Conservation (phyloP, 2,113 vertebrate species). For the Pteruthius melanotis region DNA sequence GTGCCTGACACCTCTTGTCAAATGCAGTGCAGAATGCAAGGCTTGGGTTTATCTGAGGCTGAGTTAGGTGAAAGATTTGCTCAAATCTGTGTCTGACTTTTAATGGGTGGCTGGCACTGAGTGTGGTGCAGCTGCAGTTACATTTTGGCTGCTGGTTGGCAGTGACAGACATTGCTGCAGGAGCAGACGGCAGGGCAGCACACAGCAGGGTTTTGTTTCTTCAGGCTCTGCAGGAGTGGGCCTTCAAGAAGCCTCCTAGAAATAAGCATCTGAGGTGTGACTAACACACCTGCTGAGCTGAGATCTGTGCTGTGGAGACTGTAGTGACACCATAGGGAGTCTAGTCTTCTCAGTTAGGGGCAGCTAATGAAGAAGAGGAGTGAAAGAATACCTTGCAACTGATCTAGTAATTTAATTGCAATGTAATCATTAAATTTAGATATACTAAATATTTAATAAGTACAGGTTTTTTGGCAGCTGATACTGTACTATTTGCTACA, state of each 20-base stretch:
- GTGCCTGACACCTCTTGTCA: neutral
- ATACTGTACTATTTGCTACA: neutral
- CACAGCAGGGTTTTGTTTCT: neutral
- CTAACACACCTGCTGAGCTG: neutral
- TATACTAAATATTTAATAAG: neutral
- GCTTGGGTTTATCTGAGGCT: neutral
- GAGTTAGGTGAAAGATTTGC: neutral
- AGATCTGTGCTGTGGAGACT: neutral
- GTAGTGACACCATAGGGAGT: rapidly evolving
- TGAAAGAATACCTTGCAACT: neutral
- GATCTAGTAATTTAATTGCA: neutral
- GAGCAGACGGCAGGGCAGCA: neutral
- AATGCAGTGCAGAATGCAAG: rapidly evolving
- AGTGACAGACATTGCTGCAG: neutral
- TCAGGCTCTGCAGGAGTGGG: neutral
- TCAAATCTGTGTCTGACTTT: rapidly evolving
- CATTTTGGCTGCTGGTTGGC: neutral
- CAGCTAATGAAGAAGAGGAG: neutral
- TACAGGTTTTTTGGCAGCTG: rapidly evolving
- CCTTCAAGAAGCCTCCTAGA: neutral
- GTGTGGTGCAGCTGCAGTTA: neutral
- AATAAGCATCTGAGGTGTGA: neutral
- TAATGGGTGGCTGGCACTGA: neutral
- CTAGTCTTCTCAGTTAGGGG: neutral
- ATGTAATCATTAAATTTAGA: neutral